Evolutionary conservation across 2,888 invertebrate species (phyloP), one percentile per base, ranked within the genome.

Genomic region (Alloplasta piceator): DNA sequence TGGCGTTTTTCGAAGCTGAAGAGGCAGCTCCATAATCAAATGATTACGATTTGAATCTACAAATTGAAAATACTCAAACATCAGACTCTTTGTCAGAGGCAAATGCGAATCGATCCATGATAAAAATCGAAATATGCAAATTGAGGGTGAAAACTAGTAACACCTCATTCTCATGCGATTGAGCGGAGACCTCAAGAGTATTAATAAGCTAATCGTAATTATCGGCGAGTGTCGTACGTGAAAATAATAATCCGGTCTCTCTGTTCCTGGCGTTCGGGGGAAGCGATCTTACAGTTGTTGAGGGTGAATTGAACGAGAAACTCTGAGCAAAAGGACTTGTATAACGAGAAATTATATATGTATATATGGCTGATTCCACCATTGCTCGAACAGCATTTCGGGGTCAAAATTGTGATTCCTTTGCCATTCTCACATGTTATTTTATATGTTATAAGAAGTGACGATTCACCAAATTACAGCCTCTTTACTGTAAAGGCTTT

Each of bases 131-230:
- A 83, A 83, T 83, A 88, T 85, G 85, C 83, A 84, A 83, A 87
- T 86, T 56, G 68, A 39, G 36, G 7, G 56, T 52, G 38, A 43
- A n/a, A n/a, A 26, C 39, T 46, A 26, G 26, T 26, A 26, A 26
- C 26, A 26, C 26, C 26, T 26, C n/a, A n/a, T n/a, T n/a, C n/a
- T n/a, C n/a, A n/a, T n/a, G n/a, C n/a, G n/a, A n/a, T n/a, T n/a
- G n/a, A n/a, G n/a, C n/a, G n/a, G n/a, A n/a, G n/a, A n/a, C n/a
- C n/a, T n/a, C 14, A 6, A 56, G 48, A 66, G 46, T 39, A 58
- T n/a, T 39, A 10, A 26, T 77, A 83, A 85, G 85, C 80, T 87
- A 86, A 89, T 89, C 86, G 81, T 83, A 89, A 89, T 90, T 90
- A 90, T 87, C 78, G 85, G 83, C 82, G 78, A 63, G 80, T 77